phyloP scores from a whole-genome alignment of 2,797 vertebrate species.

The Denticeps clupeoides region DNA sequence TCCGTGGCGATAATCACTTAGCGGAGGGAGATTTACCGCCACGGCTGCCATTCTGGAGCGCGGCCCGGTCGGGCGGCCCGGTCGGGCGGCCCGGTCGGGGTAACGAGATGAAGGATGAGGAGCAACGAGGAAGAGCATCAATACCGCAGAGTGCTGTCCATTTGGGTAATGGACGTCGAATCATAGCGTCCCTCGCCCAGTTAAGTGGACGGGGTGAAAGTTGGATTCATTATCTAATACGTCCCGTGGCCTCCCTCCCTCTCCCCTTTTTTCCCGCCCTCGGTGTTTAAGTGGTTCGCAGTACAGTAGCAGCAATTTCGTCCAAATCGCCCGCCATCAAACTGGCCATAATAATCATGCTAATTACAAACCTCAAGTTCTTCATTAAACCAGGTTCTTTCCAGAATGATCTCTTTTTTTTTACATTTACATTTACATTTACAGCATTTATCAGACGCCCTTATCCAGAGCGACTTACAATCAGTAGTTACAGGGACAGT shows the following conservation, averaged over 20 bases:
- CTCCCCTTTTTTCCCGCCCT: conserved; percentile 38
- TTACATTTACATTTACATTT: too few species aligned
- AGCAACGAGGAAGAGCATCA: conserved; percentile 67
- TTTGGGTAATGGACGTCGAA: conserved; percentile 84
- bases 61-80: too few species aligned
- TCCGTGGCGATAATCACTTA: conserved; percentile 52
- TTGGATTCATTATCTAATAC: conserved; percentile 66
- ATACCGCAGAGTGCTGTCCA: conserved; percentile 75
- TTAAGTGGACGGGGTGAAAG: conserved; percentile 66
- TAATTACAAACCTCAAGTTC: too few species aligned
- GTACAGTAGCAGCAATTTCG: conserved; percentile 31
- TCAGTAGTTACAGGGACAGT: too few species aligned
- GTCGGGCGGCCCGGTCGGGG: too few species aligned
- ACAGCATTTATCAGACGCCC: too few species aligned
- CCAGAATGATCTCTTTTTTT: too few species aligned
- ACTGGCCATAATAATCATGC: too few species aligned
- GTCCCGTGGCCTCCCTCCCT: conserved; percentile 45
- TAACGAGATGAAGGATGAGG: conserved; percentile 71
- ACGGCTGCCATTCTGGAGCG: conserved; percentile 50
- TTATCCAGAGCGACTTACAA: too few species aligned
- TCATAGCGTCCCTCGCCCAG: conserved; percentile 67
- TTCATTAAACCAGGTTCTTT: too few species aligned
- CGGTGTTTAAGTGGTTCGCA: conserved; percentile 62
- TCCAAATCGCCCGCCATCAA: neutral
- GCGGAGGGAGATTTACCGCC: conserved; percentile 42